phyloP scores from a whole-genome alignment of 2,888 invertebrate species.

The Tuta absoluta region DNA sequence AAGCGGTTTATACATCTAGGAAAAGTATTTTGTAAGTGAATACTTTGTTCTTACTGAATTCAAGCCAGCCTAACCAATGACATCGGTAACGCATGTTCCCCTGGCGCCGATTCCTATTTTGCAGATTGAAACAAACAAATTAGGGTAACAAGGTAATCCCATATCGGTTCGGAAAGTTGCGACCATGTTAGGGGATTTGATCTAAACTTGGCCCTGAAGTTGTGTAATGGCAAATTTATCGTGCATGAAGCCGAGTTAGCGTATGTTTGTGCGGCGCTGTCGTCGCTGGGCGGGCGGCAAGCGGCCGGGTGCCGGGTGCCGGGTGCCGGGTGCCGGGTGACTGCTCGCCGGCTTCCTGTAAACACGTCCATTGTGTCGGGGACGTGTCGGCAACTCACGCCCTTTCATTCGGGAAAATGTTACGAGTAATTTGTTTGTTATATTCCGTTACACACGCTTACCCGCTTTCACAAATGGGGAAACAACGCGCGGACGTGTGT shows the following conservation, averaged over 20 bases:
- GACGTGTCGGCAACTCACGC: conserved; percentile 54
- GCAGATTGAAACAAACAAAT: conserved; percentile 29
- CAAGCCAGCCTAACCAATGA: neutral
- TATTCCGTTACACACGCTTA: conserved; percentile 40
- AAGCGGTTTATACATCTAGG: neutral
- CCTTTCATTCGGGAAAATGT: conserved; percentile 49
- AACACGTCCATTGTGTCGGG: conserved; percentile 67
- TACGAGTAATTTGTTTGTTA: conserved; percentile 54
- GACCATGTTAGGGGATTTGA: conserved; percentile 29
- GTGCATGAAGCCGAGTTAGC: conserved; percentile 41
- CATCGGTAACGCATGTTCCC: conserved; percentile 1
- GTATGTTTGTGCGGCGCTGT: conserved; percentile 44
- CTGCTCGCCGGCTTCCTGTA: conserved; percentile 62
- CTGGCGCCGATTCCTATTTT: conserved; percentile 12
- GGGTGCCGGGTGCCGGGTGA: conserved; percentile 38
- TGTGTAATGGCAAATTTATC: conserved; percentile 45
- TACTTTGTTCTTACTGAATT: conserved; percentile 2
- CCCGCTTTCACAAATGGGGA: conserved; percentile 15
- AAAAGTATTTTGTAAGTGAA: neutral
- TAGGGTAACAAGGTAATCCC: conserved; percentile 26
- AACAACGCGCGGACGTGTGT: conserved; percentile 15
- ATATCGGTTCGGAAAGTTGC: conserved; percentile 27
- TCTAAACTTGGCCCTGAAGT: conserved; percentile 34
- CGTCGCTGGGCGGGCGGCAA: conserved; percentile 24
- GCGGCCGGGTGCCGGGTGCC: conserved; percentile 13